Conservation (phyloP, 2,797 vertebrate species). For the Sebastes hopkinsi region DNA sequence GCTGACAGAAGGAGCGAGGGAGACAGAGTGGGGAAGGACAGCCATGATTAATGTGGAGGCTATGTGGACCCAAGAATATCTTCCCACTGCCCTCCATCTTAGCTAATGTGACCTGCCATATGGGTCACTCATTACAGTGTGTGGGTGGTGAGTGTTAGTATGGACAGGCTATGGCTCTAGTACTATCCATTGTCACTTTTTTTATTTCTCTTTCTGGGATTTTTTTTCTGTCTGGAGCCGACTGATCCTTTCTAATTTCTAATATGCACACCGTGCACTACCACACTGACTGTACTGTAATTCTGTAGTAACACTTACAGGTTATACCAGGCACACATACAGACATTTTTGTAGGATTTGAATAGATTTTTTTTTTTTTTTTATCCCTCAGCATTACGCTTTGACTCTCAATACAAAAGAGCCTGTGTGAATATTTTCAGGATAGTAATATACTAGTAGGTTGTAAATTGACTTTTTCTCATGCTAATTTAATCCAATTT, state of each 20-base stretch:
- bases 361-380: background rate
- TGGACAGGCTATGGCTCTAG: background rate
- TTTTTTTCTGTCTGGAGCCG: background rate
- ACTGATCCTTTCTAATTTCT: background rate
- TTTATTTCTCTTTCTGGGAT: background rate
- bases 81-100: conserved; percentile 76
- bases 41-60: conserved; percentile 74
- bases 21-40: conserved; percentile 56
- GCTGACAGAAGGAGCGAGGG: conserved; percentile 64
- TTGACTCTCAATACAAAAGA: conserved; percentile 11
- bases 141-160: conserved; percentile 4
- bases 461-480: conserved; percentile 39
- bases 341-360: background rate
- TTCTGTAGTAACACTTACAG: background rate
- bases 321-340: background rate
- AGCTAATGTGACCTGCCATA: conserved; percentile 79
- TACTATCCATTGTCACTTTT: background rate
- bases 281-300: background rate
- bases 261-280: background rate
- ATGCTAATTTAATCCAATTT: conserved; percentile 62
- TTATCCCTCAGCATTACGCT: background rate
- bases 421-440: conserved; percentile 30
- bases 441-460: conserved; percentile 22
- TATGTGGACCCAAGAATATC: conserved; percentile 77
- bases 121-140: conserved; percentile 67